Base-by-base conservation (phyloP, 2,113 vertebrate species). In the Burhinus oedicnemus region DNA sequence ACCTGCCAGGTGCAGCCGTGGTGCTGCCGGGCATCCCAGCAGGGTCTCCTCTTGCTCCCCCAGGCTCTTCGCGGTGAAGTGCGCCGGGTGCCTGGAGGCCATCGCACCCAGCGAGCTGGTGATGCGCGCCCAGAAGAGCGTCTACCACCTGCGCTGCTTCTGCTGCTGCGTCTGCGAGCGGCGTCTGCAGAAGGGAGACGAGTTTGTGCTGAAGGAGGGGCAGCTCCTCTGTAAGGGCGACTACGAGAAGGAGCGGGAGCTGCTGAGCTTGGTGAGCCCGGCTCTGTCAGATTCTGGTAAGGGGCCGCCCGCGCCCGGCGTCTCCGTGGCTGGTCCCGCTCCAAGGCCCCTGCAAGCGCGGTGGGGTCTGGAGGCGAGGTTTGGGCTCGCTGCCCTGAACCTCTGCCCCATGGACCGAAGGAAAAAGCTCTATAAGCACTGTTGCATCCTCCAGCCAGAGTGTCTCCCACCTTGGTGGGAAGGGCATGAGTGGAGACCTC, bases 61-160 rank as follows among this genome's bases (percentile, higher is more conserved):
- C 97, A 99, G 99, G 79, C 97, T 99, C 94, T 99, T 99, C 70
- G 98, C 98, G 2, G 99, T 99, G 97, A 99, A 98, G 34, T 99
- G 99, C 14, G 98, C 98, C 11, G 98, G 99, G 74, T 99, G 99
- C 94, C 94, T 98, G 11, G 98, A 99, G 97, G 96, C 98, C 96
- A 97, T 99, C 20, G 98, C 99, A 1, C 99, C 99, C 54, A 98
- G 98, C 3, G 99, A 99, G 97, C 98, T 99, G 95, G 99, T 99
- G 91, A 99, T 99, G 99, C 98, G 98, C 2, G 99, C 98, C 14
- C 99, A 99, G 95, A 98, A 99, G 94, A 98, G 98, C 3, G 99
- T 99, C 92, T 99, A 99, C 98, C 99, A 99, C 98, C 98, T 99
- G 98, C 98, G 91, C 97, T 99, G 99, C 98, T 99, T 99, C 98